Base-by-base conservation (phyloP, 2,888 invertebrate genomes). In the Cantharis flavilabris region DNA sequence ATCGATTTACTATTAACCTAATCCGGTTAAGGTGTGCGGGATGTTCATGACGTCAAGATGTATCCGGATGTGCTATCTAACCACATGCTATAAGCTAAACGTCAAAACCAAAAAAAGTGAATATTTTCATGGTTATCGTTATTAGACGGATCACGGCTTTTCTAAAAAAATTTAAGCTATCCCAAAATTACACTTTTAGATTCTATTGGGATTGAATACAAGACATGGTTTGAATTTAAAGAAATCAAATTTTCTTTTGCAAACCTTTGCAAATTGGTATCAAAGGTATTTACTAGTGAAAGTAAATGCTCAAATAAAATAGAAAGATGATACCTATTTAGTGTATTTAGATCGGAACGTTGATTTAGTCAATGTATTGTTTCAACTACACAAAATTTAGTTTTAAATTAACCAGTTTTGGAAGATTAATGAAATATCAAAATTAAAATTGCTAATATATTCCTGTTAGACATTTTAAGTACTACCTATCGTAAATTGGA, bases 1-100 rank as follows among this genome's bases (percentile, higher is more conserved):
- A 80, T 80, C 77, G 79, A 80, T 80, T 80, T 80, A 62, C 79
- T 80, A 80, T 80, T 80, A 80, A 76, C 79, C 73, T 80, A 78
- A 80, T 78, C 76, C 76, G 74, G 76, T 78, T 80, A 80, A 80
- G 79, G 79, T 76, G 76, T 77, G 74, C 69, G 74, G 73, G 76
- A 79, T 76, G 76, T 74, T 72, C 69, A 73, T 76, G 78, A 76
- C 76, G 74, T 76, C 76, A 79, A 72, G 73, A 71, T 79, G 78
- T 79, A 79, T 62, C 76, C 78, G 78, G 78, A 79, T 79, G 76
- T 76, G 78, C 76, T 79, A 79, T 79, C 78, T 79, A 76, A 73
- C 78, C 76, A 76, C 76, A 79, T 73, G 76, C 74, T 76, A 76
- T 71, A 73, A 73, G 73, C 67, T 76, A 73, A 79, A 79, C 71